Evolutionary conservation across 1,140 invertebrate genomes (phyloP).

Genomic region (Platyscapa corneri): DNA sequence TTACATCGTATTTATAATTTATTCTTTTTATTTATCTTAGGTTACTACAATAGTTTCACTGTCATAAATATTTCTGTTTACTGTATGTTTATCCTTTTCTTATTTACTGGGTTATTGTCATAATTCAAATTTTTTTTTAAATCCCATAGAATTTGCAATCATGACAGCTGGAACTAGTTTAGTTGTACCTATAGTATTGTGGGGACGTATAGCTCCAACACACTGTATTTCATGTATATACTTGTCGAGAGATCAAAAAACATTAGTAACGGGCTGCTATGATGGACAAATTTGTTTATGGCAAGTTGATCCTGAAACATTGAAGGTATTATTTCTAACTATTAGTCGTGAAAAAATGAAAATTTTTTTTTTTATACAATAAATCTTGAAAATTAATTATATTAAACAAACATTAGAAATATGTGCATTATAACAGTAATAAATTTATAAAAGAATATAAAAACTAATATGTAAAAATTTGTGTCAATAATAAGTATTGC

Average conservation of each 20-base stretch:
- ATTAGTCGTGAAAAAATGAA: too few species aligned
- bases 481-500: too few species aligned
- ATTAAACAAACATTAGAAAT: too few species aligned
- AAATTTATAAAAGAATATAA: too few species aligned
- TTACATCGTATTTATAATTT: not conserved
- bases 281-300: conserved; percentile 99
- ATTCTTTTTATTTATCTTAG: not conserved
- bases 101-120: not conserved
- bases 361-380: too few species aligned
- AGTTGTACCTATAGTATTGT: conserved; percentile 96
- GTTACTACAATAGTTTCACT: not conserved
- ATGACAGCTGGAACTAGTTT: conserved; percentile 90
- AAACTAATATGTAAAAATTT: too few species aligned
- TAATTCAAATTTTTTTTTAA: conserved; percentile 39
- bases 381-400: too few species aligned
- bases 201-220: conserved; percentile 95
- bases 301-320: conserved; percentile 89
- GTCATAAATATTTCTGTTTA: not conserved
- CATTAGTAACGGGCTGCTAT: conserved; percentile 96
- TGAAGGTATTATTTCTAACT: conserved; percentile 80
- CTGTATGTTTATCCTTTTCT: not conserved
- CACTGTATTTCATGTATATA: conserved; percentile 97
- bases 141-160: conserved; percentile 63
- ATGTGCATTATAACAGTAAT: too few species aligned
- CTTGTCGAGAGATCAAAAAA: conserved; percentile 92